These are phyloP conservation scores for Probosciger aterrimus DNA, from an alignment of 2,113 vertebrate genomes.

Conservation along the genomic window DNA sequence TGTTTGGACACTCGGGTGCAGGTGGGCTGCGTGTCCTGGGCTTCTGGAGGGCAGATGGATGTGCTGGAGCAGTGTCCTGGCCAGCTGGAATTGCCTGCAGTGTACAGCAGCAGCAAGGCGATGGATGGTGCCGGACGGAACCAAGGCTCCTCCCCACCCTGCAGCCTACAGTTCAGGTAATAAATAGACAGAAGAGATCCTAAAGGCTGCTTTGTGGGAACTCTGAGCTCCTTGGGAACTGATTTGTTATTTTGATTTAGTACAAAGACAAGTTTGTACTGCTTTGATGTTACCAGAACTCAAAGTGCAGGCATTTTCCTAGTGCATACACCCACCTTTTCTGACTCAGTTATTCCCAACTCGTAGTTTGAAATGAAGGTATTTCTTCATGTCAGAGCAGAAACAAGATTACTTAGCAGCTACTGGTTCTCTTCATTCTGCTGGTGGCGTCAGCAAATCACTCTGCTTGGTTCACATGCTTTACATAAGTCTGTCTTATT, in stretches of 20 bases:
- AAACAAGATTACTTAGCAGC: neutral
- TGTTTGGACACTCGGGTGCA: neutral
- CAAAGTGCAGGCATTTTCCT: neutral
- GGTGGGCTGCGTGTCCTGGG: rapidly evolving
- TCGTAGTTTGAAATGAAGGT: neutral
- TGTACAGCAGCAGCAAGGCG: rapidly evolving
- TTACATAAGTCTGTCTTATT: neutral
- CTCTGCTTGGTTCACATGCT: neutral
- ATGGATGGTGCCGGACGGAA: neutral
- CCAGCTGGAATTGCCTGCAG: neutral
- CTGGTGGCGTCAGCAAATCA: neutral
- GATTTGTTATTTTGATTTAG: neutral
- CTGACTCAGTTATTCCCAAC: neutral
- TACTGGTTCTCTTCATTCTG: neutral
- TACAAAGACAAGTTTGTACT: neutral
- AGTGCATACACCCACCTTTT: neutral
- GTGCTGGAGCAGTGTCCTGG: neutral
- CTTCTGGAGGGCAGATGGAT: rapidly evolving
- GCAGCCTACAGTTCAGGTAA: neutral
- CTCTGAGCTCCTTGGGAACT: neutral
- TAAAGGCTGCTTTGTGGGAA: neutral
- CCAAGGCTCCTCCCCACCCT: neutral
- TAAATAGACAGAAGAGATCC: neutral
- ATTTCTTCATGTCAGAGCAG: neutral
- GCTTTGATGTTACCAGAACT: neutral